Percentiles rank a stretch among this genome's conserved stretches.
Conservation (phyloP, 2,888 invertebrate species). For the Acleris cristana region DNA sequence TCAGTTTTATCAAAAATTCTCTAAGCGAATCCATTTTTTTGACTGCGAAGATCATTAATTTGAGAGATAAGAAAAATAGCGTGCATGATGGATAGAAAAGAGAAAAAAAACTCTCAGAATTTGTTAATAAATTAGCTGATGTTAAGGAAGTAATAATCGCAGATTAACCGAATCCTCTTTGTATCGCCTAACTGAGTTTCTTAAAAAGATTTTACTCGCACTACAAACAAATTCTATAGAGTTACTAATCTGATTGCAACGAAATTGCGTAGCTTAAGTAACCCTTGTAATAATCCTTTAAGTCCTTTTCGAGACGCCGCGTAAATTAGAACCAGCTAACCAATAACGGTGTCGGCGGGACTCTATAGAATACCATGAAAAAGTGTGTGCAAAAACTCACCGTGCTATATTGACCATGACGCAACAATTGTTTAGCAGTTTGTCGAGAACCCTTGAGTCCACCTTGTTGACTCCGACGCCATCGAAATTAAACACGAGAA, state of each 20-base stretch:
- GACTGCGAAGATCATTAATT: constrained; percentile 31
- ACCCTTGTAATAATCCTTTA: constrained; percentile 45
- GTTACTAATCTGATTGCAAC: constrained; percentile 40
- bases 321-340: constrained; percentile 59
- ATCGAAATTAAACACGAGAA: constrained; percentile 69
- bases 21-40: constrained; percentile 17
- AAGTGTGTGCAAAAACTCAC: constrained; percentile 66
- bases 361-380: constrained; percentile 47
- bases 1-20: constrained; percentile 37
- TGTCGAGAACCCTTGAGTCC: constrained; percentile 74
- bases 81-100: background rate
- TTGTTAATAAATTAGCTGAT: background rate
- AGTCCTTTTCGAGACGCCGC: constrained; percentile 59
- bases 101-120: background rate
- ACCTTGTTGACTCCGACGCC: constrained; percentile 79
- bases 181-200: no score
- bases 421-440: constrained; percentile 82
- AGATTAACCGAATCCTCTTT: no score
- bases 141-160: background rate
- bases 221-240: constrained; percentile 1
- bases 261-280: constrained; percentile 38
- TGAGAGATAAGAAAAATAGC: constrained; percentile 6
- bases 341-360: constrained; percentile 59
- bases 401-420: constrained; percentile 80
- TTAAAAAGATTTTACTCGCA: constrained; percentile 3